These are phyloP conservation scores for Monochamus saltuarius DNA, from an alignment of 1,140 invertebrate species.

Conservation along the genomic window DNA sequence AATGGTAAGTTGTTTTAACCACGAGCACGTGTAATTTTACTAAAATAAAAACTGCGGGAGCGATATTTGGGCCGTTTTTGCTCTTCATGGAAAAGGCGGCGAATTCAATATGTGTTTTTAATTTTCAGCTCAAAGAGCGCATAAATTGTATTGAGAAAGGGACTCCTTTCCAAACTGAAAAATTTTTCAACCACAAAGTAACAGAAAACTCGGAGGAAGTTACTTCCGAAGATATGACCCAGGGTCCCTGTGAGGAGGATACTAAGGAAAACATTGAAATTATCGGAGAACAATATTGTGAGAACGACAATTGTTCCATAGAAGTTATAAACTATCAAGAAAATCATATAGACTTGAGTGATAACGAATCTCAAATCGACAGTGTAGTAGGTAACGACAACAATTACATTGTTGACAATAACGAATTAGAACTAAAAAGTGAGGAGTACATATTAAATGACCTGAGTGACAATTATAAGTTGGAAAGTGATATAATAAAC, in stretches of 20 bases:
- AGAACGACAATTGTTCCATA: slow-evolving; percentile 32
- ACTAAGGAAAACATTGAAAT: slow-evolving; percentile 36
- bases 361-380: slow-evolving; percentile 37
- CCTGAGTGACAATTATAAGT: slow-evolving; percentile 34
- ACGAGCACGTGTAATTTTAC: not conserved
- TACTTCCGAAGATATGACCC: slow-evolving; percentile 44
- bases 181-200: slow-evolving; percentile 17
- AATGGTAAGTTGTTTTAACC: slow-evolving; percentile 54
- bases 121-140: slow-evolving; percentile 58
- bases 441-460: slow-evolving; percentile 27
- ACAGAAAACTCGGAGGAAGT: slow-evolving; percentile 26
- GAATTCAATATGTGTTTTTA: slow-evolving; percentile 1
- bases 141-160: slow-evolving; percentile 59
- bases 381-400: not conserved
- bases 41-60: not conserved
- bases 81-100: not conserved
- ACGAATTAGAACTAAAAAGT: slow-evolving; percentile 25
- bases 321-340: slow-evolving; percentile 28
- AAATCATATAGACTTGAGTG: slow-evolving; percentile 20
- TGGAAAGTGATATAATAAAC: slow-evolving; percentile 35
- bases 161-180: slow-evolving; percentile 51
- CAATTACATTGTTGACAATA: slow-evolving; percentile 21
- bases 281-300: slow-evolving; percentile 25
- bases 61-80: not conserved
- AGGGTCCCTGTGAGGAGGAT: slow-evolving; percentile 38